Base-by-base conservation (phyloP, 2,888 invertebrate genomes). In the Nebria brevicollis region DNA sequence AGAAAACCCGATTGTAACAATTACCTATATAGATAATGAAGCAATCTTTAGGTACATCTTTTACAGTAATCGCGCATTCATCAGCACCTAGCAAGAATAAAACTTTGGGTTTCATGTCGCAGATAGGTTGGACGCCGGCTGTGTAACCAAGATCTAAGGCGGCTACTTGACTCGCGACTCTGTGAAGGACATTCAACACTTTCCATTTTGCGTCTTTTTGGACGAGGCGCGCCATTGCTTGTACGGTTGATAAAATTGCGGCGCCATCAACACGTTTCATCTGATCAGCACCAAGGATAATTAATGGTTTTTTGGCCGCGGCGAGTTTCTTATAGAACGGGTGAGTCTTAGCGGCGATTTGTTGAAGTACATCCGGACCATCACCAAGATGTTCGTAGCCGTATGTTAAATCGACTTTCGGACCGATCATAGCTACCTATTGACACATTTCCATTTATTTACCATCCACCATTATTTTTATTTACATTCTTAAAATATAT, bases 31-130 rank as follows among this genome's bases (percentile, higher is more conserved):
- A 99, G 84, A 99, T 94, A 82, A 99, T 93, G 83, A 95, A 94
- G 83, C 95, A 94, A 87, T 94, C 95, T 80, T 93, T 92, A 0
- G 96, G 95, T 84, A 99, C 91, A 86, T 95, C 94, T 25, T 94
- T 93, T 82, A 94, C 92, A 0, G 92, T 92, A 83, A 99, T 92
- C 11, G 94, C 91, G 1, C 94, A 94, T 85, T 95, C 95, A 89
- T 99, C 99, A n/a, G 99, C 98, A 2, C 98, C 99, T 83, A 99
- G 90, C 82, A 99, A 90, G 89, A 94, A 97, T 43, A 99, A 91
- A 41, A 99, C 94, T 86, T 94, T 93, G 0, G 97, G 96, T 73
- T 85, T 84, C 4, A 91, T 90, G 83, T 94, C 91, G 75, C 93
- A 88, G 72, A 93, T 91, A 82, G 89, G 89, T 77, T 91, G 90